These are phyloP conservation scores for Craniophora ligustri DNA, from an alignment of 2,888 invertebrate genomes.

Conservation along the genomic window DNA sequence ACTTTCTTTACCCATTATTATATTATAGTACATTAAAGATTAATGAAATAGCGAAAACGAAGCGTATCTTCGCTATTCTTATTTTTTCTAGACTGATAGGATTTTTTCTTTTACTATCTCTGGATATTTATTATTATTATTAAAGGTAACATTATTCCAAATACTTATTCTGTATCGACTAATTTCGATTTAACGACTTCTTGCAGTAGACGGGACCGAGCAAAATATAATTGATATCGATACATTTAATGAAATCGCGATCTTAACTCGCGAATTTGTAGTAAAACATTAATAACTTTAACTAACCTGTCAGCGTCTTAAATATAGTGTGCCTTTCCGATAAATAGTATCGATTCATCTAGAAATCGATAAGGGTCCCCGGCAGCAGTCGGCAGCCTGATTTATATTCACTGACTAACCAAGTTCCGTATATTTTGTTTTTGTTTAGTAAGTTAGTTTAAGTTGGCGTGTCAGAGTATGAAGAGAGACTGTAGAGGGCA, in stretches of 20 bases:
- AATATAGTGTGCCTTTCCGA: constrained; percentile 25
- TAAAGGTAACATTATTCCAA: too few species aligned
- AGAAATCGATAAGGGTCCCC: constrained; percentile 26
- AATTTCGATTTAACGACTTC: too few species aligned
- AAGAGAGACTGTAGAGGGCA: background rate
- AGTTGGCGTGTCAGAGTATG: constrained; percentile 8
- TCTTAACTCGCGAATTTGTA: constrained; percentile 11
- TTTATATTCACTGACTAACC: constrained; percentile 50
- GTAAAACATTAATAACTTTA: constrained; percentile 18
- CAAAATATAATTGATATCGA: background rate
- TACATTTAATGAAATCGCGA: constrained; percentile 13
- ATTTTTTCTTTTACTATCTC: too few species aligned
- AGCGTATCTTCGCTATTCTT: too few species aligned
- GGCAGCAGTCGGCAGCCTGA: constrained; percentile 36
- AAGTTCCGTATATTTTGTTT: constrained; percentile 31
- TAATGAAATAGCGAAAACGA: too few species aligned
- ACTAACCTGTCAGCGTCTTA: constrained; percentile 26
- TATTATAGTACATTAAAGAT: too few species aligned
- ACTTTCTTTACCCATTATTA: too few species aligned
- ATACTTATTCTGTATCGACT: too few species aligned
- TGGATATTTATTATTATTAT: too few species aligned
- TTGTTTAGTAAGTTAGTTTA: constrained; percentile 32
- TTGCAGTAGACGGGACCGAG: too few species aligned
- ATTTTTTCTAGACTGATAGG: too few species aligned
- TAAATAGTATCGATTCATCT: constrained; percentile 38